Evolutionary conservation across 2,113 vertebrate species (phyloP).

Genomic region (Mormoops blainvillei): DNA sequence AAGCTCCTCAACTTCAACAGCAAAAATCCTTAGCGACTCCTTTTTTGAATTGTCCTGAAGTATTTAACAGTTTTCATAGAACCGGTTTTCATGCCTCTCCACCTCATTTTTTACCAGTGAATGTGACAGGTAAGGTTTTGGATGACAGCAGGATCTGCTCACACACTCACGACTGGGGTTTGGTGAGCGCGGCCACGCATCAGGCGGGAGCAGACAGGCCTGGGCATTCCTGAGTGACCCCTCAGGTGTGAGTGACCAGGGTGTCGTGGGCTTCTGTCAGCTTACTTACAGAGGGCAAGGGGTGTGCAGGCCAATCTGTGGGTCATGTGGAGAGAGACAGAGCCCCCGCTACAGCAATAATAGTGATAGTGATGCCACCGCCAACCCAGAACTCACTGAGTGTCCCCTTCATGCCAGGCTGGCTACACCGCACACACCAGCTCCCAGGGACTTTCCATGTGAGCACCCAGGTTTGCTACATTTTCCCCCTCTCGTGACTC

Average conservation of each 20-base stretch:
- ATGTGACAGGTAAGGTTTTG: not conserved
- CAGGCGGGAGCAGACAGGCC: not conserved
- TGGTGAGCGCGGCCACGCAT: not conserved
- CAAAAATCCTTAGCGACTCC: not conserved
- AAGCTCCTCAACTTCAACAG: not conserved
- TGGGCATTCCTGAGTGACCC: not conserved
- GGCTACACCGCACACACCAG: not conserved
- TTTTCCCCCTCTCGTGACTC: not conserved
- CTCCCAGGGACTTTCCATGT: not conserved
- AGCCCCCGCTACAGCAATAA: not conserved
- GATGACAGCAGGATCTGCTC: not conserved
- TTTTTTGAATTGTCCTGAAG: not conserved
- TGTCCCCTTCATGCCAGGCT: too few species aligned
- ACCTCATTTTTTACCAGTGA: not conserved
- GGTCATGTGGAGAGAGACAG: not conserved
- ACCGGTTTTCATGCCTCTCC: not conserved
- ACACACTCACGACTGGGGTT: not conserved
- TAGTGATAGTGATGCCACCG: not conserved
- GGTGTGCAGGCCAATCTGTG: not conserved
- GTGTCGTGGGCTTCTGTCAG: too few species aligned
- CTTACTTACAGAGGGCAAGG: not conserved
- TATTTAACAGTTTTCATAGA: not conserved
- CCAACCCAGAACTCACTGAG: not conserved
- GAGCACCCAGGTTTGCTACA: not conserved
- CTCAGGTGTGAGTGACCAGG: not conserved